Percentiles rank a stretch among this genome's conserved stretches.
These are phyloP conservation scores for Podocnemis expansa DNA, from an alignment of 2,113 vertebrate species.

Conservation along the genomic window DNA sequence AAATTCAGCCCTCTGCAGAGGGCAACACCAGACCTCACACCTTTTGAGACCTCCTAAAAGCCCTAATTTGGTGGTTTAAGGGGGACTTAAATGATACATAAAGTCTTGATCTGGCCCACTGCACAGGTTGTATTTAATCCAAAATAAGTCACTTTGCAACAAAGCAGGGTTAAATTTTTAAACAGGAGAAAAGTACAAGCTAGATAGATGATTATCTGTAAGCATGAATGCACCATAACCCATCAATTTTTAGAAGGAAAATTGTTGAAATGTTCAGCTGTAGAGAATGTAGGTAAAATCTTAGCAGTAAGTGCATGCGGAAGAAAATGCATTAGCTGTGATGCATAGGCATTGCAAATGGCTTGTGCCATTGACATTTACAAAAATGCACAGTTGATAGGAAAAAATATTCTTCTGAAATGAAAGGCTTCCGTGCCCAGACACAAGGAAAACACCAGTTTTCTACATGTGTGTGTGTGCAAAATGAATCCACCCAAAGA, in stretches of 20 bases:
- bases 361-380: background rate
- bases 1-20: background rate
- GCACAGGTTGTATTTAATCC: background rate
- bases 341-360: background rate
- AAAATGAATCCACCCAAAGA: background rate
- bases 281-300: background rate
- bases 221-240: background rate
- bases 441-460: background rate
- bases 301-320: background rate
- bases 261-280: background rate
- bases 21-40: background rate
- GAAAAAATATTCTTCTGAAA: fast-evolving
- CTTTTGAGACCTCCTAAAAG: background rate
- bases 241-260: background rate
- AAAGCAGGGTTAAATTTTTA: background rate
- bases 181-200: background rate
- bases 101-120: background rate
- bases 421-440: background rate
- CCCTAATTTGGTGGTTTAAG: background rate
- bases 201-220: background rate
- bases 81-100: background rate
- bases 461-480: background rate
- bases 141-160: background rate
- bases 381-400: background rate
- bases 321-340: background rate